phyloP scores from a whole-genome alignment of 2,888 invertebrate species.

The Hoplodrina blanda region DNA sequence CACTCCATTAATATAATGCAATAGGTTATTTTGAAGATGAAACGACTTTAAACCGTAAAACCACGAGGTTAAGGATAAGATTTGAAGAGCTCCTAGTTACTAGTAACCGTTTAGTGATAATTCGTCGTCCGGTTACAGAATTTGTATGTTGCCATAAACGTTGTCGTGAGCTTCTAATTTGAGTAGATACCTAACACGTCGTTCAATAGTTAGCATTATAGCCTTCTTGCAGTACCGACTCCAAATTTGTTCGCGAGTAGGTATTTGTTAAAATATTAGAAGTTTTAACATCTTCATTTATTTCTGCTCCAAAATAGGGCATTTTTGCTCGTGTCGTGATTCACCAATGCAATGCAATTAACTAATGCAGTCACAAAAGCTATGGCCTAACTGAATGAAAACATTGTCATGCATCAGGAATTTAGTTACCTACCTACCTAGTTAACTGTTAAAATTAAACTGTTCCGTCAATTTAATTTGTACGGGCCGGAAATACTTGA shows the following conservation, averaged over 20 bases:
- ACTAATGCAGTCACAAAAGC: neutral
- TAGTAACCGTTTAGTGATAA: conserved; percentile 51
- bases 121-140: conserved; percentile 70
- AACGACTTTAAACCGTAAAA: conserved; percentile 11
- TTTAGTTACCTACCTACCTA: conserved; percentile 35
- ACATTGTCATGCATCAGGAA: conserved; percentile 18
- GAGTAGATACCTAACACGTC: conserved; percentile 56
- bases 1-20: neutral
- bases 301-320: neutral
- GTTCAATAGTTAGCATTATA: conserved; percentile 55
- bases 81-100: conserved; percentile 35
- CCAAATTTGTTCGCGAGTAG: conserved; percentile 1
- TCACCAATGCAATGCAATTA: neutral
- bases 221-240: conserved; percentile 30
- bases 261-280: conserved; percentile 20
- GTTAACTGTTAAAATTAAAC: conserved; percentile 49
- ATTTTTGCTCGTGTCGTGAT: neutral
- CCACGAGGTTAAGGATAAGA: conserved; percentile 14
- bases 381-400: neutral
- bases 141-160: conserved; percentile 54
- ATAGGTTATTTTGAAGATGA: neutral
- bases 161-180: conserved; percentile 75
- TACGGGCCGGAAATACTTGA: conserved; percentile 73
- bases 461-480: conserved; percentile 68
- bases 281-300: conserved; percentile 13